Conservation (phyloP, 1,140 invertebrate genomes). For the Armadillidium nasatum region DNA sequence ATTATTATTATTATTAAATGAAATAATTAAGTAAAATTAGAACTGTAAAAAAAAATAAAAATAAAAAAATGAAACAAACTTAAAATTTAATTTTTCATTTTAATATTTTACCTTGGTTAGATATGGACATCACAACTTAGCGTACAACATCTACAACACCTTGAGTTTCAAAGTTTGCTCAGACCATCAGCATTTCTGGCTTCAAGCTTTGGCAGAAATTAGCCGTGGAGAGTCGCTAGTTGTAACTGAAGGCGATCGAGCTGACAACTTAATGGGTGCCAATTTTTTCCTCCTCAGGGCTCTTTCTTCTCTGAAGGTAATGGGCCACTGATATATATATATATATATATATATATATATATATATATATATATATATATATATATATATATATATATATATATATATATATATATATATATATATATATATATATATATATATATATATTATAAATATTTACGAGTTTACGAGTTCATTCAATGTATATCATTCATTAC, state of each 20-base stretch:
- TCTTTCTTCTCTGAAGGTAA: slow-evolving; percentile 65
- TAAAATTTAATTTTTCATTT: neutral
- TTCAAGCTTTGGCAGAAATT: slow-evolving; percentile 63
- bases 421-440: too few relatives aligned
- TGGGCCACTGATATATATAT: neutral
- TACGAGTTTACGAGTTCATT: too few relatives aligned
- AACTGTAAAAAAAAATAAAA: too few relatives aligned
- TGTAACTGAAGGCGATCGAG: slow-evolving; percentile 46
- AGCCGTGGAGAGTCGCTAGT: slow-evolving; percentile 33
- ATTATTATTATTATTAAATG: too few relatives aligned
- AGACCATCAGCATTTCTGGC: slow-evolving; percentile 86
- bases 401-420: too few relatives aligned
- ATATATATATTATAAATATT: too few relatives aligned
- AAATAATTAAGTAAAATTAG: too few relatives aligned
- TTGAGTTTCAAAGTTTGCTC: slow-evolving; percentile 72
- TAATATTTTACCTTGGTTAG: slow-evolving; percentile 48
- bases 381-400: too few relatives aligned
- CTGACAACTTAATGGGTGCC: slow-evolving; percentile 50
- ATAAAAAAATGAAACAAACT: too few relatives aligned
- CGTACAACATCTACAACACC: slow-evolving; percentile 61
- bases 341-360: neutral
- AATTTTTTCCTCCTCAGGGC: slow-evolving; percentile 57
- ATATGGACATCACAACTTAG: slow-evolving; percentile 74
- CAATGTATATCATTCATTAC: too few relatives aligned
- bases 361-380: neutral